Evolutionary conservation across 2,888 invertebrate species (phyloP), one percentile per base, ranked within the genome.

Genomic region (Parnassius smintheus): DNA sequence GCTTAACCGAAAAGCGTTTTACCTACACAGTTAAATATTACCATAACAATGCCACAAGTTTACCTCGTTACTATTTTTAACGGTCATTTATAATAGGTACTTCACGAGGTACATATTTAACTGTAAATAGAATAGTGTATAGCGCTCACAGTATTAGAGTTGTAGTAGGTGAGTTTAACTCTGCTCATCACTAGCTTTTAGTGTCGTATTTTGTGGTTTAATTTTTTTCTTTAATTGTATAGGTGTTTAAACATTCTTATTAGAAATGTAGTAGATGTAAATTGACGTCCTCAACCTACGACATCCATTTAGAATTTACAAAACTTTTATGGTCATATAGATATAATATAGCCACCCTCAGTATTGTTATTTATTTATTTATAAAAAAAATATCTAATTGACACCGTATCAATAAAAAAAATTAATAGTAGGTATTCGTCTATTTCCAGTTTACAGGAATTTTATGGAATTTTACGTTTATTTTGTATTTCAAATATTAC

Each of bases 11-110:
- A 60, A 59, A 64, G 49, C 59, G 12, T 25, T 44, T 2, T 41
- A 13, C 22, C 2, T 41, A 13, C 22, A 58, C 54, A 41, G 57
- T 61, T 61, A 61, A 64, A 61, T 61, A 64, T 57, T 61, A 61
- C 57, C 57, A 57, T 61, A 54, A 58, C 54, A 51, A 44, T 57
- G 45, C 49, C 57, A 58, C 61, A 61, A 54, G 51, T 60, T 61
- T 61, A 61, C 64, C 60, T 61, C 60, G 61, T 58, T 54, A 53
- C 64, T 61, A 61, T 56, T 64, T 65, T 66, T 60, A 66, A 66
- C 65, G 65, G 60, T 57, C 65, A 66, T 62, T 65, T 65, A 61
- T 56, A 48, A 68, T 65, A 48, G 51, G 56, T 64, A 48, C 58
- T 54, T 4, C 35, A 35, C 35, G 35, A 35, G 35, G 35, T 58